A percentile compares a stretch with the other conserved stretches of the same genome.
Evolutionary conservation across 2,797 vertebrate species (phyloP).

Genomic region (Denticeps clupeoides): DNA sequence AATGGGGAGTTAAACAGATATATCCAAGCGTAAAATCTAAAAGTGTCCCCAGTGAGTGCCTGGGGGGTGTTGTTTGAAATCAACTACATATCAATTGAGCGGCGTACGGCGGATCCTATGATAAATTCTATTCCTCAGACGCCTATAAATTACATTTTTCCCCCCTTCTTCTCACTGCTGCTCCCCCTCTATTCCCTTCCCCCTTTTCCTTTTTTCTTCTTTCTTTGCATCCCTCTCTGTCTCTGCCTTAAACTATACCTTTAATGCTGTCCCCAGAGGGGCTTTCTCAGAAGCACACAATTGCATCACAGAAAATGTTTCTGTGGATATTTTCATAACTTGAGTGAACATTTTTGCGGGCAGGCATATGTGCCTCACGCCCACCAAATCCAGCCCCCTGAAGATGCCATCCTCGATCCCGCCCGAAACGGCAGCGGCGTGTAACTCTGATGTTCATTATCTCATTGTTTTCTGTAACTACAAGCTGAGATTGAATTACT

Average conservation of each 20-base stretch:
- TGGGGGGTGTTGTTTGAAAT: slow-evolving; percentile 89
- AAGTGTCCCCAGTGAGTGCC: slow-evolving; percentile 88
- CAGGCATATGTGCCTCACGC: slow-evolving; percentile 33
- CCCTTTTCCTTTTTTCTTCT: neutral
- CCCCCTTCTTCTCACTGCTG: slow-evolving; percentile 23
- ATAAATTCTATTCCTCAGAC: slow-evolving; percentile 83
- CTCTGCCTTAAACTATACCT: slow-evolving; percentile 51
- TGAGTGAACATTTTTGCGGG: slow-evolving; percentile 70
- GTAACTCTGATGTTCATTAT: slow-evolving; percentile 97
- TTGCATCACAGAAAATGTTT: slow-evolving; percentile 67
- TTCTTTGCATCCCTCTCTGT: neutral
- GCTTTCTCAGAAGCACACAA: slow-evolving; percentile 68
- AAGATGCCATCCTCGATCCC: slow-evolving; percentile 22
- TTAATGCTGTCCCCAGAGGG: slow-evolving; percentile 76
- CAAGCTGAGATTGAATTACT: slow-evolving; percentile 98
- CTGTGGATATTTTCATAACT: slow-evolving; percentile 74
- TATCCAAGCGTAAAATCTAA: slow-evolving; percentile 99
- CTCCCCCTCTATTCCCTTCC: neutral
- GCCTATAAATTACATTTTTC: slow-evolving; percentile 87
- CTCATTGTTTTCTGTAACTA: slow-evolving; percentile 99
- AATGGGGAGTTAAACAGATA: slow-evolving; percentile 99
- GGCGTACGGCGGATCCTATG: slow-evolving; percentile 74
- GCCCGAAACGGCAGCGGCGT: slow-evolving; percentile 53
- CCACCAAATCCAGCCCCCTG: slow-evolving; percentile 41
- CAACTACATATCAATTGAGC: slow-evolving; percentile 98